phyloP scores from a whole-genome alignment of 2,888 invertebrate species.

The Capitulum mitella region DNA sequence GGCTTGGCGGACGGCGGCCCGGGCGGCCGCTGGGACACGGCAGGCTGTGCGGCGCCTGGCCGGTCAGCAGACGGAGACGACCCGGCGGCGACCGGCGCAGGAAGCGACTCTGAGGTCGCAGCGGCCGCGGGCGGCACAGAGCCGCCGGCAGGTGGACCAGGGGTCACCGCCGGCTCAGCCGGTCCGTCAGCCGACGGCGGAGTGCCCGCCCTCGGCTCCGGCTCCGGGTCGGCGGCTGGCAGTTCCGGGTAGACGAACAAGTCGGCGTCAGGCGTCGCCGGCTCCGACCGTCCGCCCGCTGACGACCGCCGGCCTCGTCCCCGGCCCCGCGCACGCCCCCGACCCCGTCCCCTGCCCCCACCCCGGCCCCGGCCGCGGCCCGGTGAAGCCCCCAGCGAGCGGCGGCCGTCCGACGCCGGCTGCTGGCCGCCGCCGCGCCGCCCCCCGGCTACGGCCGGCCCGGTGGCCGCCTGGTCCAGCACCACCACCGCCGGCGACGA shows the following conservation, averaged over 20 bases:
- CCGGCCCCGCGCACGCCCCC: background rate
- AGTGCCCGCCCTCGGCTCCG: background rate
- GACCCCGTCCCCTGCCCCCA: background rate
- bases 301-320: background rate
- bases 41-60: background rate
- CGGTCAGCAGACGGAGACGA: background rate
- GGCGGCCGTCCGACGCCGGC: background rate
- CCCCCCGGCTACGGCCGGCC: background rate
- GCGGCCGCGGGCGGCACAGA: background rate
- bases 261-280: background rate
- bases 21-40: background rate
- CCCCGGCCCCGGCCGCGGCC: background rate
- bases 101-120: background rate
- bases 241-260: conserved; percentile 3
- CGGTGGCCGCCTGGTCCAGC: background rate
- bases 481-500: background rate
- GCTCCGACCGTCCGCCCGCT: background rate
- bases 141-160: background rate
- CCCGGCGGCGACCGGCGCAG: background rate
- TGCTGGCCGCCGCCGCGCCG: background rate
- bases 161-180: background rate
- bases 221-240: background rate
- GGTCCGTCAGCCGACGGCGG: background rate
- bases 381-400: background rate
- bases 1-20: background rate